phyloP scores from a whole-genome alignment of 1,140 invertebrate genomes.

The Zaprionus ghesquierei region DNA sequence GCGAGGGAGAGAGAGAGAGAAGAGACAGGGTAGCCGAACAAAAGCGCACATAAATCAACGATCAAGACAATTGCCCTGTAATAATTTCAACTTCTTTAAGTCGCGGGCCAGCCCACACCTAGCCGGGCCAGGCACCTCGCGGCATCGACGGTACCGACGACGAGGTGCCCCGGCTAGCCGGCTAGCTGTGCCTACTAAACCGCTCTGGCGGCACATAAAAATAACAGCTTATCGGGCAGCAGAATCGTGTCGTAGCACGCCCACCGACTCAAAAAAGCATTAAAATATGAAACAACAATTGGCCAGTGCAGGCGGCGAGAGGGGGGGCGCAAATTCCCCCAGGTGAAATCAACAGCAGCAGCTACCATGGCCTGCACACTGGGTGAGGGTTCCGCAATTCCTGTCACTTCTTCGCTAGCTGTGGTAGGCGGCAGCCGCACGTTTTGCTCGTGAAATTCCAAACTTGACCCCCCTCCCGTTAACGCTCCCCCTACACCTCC shows the following conservation, averaged over 20 bases:
- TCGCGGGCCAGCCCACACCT: slow-evolving; percentile 68
- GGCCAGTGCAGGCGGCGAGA: slow-evolving; percentile 26
- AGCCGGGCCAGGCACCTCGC: slow-evolving; percentile 7
- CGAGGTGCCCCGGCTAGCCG: not conserved
- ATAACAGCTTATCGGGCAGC: slow-evolving; percentile 73
- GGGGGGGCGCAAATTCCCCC: slow-evolving; percentile 26
- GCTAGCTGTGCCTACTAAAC: not conserved
- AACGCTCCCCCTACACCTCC: no score
- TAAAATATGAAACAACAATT: slow-evolving; percentile 81
- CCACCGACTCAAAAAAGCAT: slow-evolving; percentile 76
- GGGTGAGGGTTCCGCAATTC: slow-evolving; percentile 9
- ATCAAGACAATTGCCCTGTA: slow-evolving; percentile 79
- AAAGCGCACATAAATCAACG: slow-evolving; percentile 78
- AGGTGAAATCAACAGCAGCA: slow-evolving; percentile 70
- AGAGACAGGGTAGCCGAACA: slow-evolving; percentile 50
- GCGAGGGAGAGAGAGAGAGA: not conserved
- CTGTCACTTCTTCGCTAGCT: slow-evolving; percentile 16
- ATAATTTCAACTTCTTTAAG: slow-evolving; percentile 80
- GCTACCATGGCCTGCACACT: not conserved
- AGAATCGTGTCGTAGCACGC: slow-evolving; percentile 77
- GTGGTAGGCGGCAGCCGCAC: slow-evolving; percentile 66
- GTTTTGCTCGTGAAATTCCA: slow-evolving; percentile 72
- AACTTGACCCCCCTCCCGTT: slow-evolving; percentile 25
- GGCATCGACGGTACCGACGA: not conserved
- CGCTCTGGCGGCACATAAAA: slow-evolving; percentile 72